Evolutionary conservation across 2,888 invertebrate genomes (phyloP).

Genomic region (Argynnis bischoffii): DNA sequence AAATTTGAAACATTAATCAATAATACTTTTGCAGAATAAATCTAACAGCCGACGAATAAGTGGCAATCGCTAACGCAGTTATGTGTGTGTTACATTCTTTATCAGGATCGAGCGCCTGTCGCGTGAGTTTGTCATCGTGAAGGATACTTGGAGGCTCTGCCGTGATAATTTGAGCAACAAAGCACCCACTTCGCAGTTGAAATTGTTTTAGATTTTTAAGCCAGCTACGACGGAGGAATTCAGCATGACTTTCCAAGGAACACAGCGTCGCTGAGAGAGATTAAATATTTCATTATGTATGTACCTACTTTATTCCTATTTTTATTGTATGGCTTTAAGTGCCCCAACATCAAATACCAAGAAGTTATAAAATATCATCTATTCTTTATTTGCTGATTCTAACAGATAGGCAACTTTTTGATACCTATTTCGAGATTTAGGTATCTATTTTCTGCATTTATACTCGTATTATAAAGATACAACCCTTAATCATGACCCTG

Average conservation of each 20-base stretch:
- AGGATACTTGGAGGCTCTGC: neutral
- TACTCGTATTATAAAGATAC: too few species aligned
- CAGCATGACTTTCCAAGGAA: constrained; percentile 27
- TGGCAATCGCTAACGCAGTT: constrained; percentile 34
- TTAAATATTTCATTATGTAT: neutral
- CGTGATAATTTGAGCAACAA: constrained; percentile 2
- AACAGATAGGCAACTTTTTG: too few species aligned
- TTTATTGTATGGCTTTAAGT: neutral
- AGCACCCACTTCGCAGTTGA: constrained; percentile 31
- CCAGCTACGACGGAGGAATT: constrained; percentile 35
- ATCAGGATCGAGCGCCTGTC: neutral
- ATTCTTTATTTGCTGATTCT: too few species aligned
- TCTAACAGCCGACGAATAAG: constrained; percentile 37
- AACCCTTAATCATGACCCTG: too few species aligned
- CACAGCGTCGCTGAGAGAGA: constrained; percentile 36
- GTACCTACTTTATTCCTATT: neutral
- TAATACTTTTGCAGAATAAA: constrained; percentile 38
- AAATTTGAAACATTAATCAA: constrained; percentile 6
- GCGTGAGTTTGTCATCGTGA: neutral
- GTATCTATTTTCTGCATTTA: too few species aligned
- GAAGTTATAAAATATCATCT: too few species aligned
- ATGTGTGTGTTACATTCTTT: constrained; percentile 34
- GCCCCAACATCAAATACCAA: too few species aligned
- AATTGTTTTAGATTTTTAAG: constrained; percentile 27
- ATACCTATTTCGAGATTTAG: too few species aligned